Percentiles rank a stretch among this genome's conserved stretches.
These are phyloP conservation scores for Hoplostethus mediterraneus DNA, from an alignment of 2,797 vertebrate genomes.

Conservation along the genomic window DNA sequence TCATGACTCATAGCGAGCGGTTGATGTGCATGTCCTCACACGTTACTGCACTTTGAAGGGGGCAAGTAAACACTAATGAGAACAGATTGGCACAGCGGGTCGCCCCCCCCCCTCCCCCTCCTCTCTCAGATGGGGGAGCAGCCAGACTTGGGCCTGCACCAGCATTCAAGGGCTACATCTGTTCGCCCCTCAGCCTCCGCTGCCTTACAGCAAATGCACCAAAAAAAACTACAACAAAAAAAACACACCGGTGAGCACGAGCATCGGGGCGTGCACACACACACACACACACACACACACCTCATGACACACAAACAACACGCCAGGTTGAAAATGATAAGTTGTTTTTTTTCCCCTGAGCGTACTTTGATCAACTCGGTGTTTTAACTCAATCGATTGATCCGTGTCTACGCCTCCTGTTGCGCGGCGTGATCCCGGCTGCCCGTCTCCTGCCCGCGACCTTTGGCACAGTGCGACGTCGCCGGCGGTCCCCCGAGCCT, in stretches of 20 bases:
- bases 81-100: constrained; percentile 73
- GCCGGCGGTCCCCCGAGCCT: constrained; percentile 51
- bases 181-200: constrained; percentile 37
- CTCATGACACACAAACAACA: too few species aligned
- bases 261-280: too few species aligned
- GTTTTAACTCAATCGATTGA: not conserved
- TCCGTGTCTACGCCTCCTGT: constrained; percentile 20
- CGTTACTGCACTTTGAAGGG: constrained; percentile 51
- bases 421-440: constrained; percentile 1
- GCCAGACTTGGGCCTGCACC: constrained; percentile 55
- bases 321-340: too few species aligned
- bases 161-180: constrained; percentile 65
- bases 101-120: not conserved
- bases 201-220: constrained; percentile 30
- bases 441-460: constrained; percentile 45
- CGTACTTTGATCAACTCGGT: too few species aligned
- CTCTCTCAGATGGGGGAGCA: constrained; percentile 59
- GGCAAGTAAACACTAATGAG: constrained; percentile 65
- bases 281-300: constrained; percentile 8
- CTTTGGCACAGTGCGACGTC: constrained; percentile 68
- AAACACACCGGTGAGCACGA: constrained; percentile 11
- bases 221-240: not conserved
- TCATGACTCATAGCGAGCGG: constrained; percentile 31
- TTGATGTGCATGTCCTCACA: constrained; percentile 53
- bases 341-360: too few species aligned